Base-by-base conservation (phyloP, 2,797 vertebrate genomes). In the Molossus alvarezi region DNA sequence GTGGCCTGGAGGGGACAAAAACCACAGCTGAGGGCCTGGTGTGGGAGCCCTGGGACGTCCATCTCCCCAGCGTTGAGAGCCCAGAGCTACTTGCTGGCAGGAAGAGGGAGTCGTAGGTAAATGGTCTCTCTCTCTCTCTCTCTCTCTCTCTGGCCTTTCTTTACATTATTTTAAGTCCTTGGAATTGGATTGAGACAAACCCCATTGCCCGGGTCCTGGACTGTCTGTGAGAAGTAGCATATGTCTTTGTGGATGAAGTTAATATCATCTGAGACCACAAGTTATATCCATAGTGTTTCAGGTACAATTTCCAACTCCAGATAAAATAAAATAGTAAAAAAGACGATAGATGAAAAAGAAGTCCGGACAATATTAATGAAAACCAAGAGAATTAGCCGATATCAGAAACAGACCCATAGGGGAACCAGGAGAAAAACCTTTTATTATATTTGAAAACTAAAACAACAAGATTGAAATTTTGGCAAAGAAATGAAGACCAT, bases 1-100 rank as follows among this genome's bases (percentile, higher is more conserved):
- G 13, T 37, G 21, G 53, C 13, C 3, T 13, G 13, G 45, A 17
- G 9, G 9, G 27, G 1, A 53, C 9, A 27, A 29, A 60, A 20
- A 14, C 27, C 6, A 17, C 5, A 13, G 62, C 0, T 2, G 62
- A 13, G 1, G 10, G 2, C 9, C 29, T 3, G 2, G 2, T 15
- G 12, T n/a, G 7, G 29, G 48, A 8, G 1, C 13, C 11, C 45
- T 15, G 2, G 12, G 25, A 13, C 69, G 37, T 4, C 55, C 37
- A 21, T 10, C 41, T 45, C 1, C 25, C 23, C 27, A 1, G 10
- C 10, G 6, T 9, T 6, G 18, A 87, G 58, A 41, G 9, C 25
- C 17, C 0, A 20, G 25, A 37, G 14, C 25, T 6, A 5, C 9
- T 2, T 0, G 0, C 11, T 5, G 13, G 10, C 9, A 33, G 65